Base-by-base conservation (phyloP, 2,113 vertebrate species). In the Brachirus orientalis region DNA sequence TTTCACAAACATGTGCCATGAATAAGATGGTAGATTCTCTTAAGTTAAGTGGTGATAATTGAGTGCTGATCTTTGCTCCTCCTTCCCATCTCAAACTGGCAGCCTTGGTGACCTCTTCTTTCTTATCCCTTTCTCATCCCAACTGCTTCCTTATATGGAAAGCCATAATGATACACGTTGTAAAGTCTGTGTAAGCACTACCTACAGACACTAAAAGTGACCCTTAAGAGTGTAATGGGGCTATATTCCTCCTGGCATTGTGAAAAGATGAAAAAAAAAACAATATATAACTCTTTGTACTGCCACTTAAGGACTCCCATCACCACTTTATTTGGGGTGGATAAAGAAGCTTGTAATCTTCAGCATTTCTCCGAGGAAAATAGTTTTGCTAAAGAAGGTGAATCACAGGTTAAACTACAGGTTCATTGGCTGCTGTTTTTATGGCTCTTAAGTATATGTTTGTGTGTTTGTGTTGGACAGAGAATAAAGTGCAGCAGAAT, bases 101-200 rank as follows among this genome's bases (percentile, higher is more conserved):
- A 77, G 90, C 80, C 63, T 85, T 82, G 18, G 85, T 92, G 88
- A 91, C 92, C 93, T 94, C 90, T 90, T 92, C 87, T 88, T 93
- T 92, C 90, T 94, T 94, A 43, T 63, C 89, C 92, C 91, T 92
- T 92, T 94, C 94, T 92, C 92, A 93, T 90, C 90, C 88, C 86
- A 88, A 90, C 87, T 82, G 58, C 89, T 87, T 90, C 94, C 94
- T 94, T 95, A 94, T 93, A 95, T 86, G 92, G 93, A 87, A 80
- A 86, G 91, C 94, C 92, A 91, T 96, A 96, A 96, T 95, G 94
- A 94, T 93, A 95, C 94, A 94, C 86, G 67, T 87, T 93, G 91
- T 93, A 95, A 94, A 95, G 88, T 93, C 92, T 94, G 90, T 93
- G 94, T 95, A 95, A 95, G 90, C 93, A 93, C 90, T 92, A 91